Evolutionary conservation across 2,888 invertebrate species (phyloP).

Genomic region (Disparrhopalites patrizii): DNA sequence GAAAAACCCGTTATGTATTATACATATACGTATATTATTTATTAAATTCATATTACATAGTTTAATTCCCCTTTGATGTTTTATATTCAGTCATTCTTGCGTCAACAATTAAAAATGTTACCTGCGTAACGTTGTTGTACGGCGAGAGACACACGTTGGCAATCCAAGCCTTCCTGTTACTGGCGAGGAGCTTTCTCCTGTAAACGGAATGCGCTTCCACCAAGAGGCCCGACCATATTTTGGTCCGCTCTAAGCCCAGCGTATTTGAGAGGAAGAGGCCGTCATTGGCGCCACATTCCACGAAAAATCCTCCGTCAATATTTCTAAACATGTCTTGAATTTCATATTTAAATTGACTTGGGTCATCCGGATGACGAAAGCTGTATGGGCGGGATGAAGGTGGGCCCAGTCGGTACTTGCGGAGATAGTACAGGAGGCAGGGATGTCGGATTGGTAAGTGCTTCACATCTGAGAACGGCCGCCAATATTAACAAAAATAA

Average conservation of each 20-base stretch:
- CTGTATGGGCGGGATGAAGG: too few relatives aligned
- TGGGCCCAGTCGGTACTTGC: too few relatives aligned
- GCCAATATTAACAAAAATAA: too few relatives aligned
- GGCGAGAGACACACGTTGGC: constrained; percentile 21
- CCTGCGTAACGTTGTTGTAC: not conserved
- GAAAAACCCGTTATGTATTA: not conserved
- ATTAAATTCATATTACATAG: not conserved
- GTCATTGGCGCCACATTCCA: constrained; percentile 15
- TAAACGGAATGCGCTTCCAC: constrained; percentile 1
- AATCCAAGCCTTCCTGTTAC: constrained; percentile 13
- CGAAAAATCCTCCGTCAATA: too few relatives aligned
- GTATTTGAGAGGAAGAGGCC: constrained; percentile 3
- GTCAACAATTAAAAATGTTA: not conserved
- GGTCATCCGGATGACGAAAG: too few relatives aligned
- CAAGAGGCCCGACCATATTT: constrained; percentile 9
- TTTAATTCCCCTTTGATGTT: not conserved
- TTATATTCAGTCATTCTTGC: not conserved
- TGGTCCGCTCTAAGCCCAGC: not conserved
- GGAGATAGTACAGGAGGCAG: too few relatives aligned
- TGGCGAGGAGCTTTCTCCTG: not conserved
- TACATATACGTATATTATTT: not conserved
- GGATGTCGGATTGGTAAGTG: too few relatives aligned
- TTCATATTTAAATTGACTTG: too few relatives aligned
- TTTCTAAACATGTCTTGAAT: too few relatives aligned
- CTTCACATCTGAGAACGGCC: too few relatives aligned